Percentiles rank a stretch among this genome's conserved stretches.
phyloP scores from a whole-genome alignment of 2,888 invertebrate species.

The Cartodere bifasciata region DNA sequence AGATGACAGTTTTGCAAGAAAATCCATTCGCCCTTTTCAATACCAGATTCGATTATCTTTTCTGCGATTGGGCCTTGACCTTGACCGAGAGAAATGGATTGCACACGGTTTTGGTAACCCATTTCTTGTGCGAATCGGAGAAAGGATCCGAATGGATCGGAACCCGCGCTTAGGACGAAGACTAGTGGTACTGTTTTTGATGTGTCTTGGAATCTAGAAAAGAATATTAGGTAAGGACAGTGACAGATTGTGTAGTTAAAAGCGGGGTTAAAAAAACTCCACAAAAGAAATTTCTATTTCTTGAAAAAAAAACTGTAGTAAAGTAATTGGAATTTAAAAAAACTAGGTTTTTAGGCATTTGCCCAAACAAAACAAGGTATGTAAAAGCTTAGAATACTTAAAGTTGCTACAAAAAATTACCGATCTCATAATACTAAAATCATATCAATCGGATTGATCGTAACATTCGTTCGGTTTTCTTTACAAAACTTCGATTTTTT shows the following conservation, averaged over 20 bases:
- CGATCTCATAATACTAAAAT: too few species aligned
- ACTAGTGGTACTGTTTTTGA: constrained; percentile 63
- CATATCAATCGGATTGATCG: too few species aligned
- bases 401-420: too few species aligned
- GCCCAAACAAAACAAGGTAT: too few species aligned
- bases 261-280: too few species aligned
- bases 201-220: constrained; percentile 55
- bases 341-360: too few species aligned
- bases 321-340: too few species aligned
- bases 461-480: too few species aligned
- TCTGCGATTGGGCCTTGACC: constrained; percentile 87
- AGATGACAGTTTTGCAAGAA: constrained; percentile 86
- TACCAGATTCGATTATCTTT: constrained; percentile 58
- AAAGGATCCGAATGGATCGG: constrained; percentile 76
- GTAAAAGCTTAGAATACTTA: too few species aligned
- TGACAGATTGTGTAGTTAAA: not conserved
- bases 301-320: too few species aligned
- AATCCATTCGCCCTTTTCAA: constrained; percentile 72
- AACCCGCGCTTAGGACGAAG: constrained; percentile 78
- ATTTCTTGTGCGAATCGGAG: constrained; percentile 68
- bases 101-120: constrained; percentile 53
- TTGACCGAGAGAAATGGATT: constrained; percentile 79
- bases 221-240: constrained; percentile 2
- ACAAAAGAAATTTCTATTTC: too few species aligned
- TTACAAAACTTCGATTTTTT: too few species aligned